Base-by-base conservation (phyloP, 2,797 vertebrate genomes). In the Scleropages formosus region DNA sequence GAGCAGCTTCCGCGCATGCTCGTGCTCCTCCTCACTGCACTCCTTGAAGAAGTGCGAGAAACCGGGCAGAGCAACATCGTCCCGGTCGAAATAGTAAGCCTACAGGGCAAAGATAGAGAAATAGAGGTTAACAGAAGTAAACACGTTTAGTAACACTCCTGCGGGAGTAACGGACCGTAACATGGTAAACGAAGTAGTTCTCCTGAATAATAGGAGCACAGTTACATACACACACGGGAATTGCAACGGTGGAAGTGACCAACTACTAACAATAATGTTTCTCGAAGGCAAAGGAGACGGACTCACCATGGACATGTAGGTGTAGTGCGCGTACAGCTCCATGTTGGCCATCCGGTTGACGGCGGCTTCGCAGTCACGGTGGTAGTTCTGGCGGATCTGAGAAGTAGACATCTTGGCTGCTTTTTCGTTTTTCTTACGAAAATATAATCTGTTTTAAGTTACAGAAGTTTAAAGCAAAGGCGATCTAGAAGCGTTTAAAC, bases 281-380 rank as follows among this genome's bases (percentile, higher is more conserved):
- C n/a, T n/a, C n/a, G n/a, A n/a, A n/a, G n/a, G 22, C 12, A 1
- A 18, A 15, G 20, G 22, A 16, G 8, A 20, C 22, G 16, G 11
- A n/a, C 91, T 89, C 76, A 93, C 92, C 91, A 93, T 93, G 81
- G 90, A 92, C 81, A 93, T 86, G 80, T 93, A 93, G 31, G 92
- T 88, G 24, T 93, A 93, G 75, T 92, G 93, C 10, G 92, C 91
- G 64, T 90, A 93, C 1, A 93, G 88, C 86, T 94, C 93, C 89
- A 93, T 84, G 87, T 93, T 93, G 86, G 92, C 92, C 87, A 93
- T 92, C 11, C 90, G 88, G 80, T 93, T 93, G 83, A 93, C 79
- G 81, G 90, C 91, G 47, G 92, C 92, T 83, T 94, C 92, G 69
- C 90, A 92, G 82, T 93, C 92, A 86, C 91, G 90, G 83, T 92